Evolutionary conservation across 2,113 vertebrate genomes (phyloP).

Genomic region (Solea senegalensis): DNA sequence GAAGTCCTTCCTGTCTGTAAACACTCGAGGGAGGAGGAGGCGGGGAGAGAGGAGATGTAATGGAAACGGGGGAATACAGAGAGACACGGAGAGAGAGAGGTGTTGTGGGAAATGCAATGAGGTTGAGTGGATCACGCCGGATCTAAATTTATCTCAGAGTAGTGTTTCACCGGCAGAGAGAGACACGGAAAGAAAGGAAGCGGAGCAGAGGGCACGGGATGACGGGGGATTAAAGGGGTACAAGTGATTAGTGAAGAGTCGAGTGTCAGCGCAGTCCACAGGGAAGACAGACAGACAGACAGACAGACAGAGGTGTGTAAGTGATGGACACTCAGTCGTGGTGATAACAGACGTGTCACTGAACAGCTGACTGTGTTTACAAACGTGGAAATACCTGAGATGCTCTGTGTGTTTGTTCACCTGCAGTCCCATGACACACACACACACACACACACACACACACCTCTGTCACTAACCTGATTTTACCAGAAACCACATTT

Average conservation of each 20-base stretch:
- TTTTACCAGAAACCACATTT: too few species aligned
- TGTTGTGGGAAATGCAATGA: conserved; percentile 68
- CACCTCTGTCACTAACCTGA: too few species aligned
- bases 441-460: too few species aligned
- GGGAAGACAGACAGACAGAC: conserved; percentile 37
- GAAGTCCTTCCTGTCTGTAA: background rate
- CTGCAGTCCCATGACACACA: too few species aligned
- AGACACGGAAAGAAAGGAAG: conserved; percentile 24
- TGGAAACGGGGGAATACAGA: conserved; percentile 28
- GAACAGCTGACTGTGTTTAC: too few species aligned
- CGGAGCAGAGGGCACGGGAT: conserved; percentile 17
- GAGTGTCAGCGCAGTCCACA: conserved; percentile 35
- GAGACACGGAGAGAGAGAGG: conserved; percentile 57
- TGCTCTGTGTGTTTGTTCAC: too few species aligned
- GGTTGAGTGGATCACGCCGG: conserved; percentile 72
- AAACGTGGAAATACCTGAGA: too few species aligned
- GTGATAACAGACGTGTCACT: too few species aligned
- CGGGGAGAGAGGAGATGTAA: background rate
- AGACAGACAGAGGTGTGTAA: background rate
- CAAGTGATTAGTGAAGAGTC: conserved; percentile 47
- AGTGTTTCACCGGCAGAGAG: conserved; percentile 71
- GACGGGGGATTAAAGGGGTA: conserved; percentile 21
- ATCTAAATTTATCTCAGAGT: conserved; percentile 79
- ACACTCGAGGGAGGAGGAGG: background rate
- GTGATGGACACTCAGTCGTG: background rate